Conservation (phyloP, 1,140 invertebrate species). For the Anoplolepis gracilipes region DNA sequence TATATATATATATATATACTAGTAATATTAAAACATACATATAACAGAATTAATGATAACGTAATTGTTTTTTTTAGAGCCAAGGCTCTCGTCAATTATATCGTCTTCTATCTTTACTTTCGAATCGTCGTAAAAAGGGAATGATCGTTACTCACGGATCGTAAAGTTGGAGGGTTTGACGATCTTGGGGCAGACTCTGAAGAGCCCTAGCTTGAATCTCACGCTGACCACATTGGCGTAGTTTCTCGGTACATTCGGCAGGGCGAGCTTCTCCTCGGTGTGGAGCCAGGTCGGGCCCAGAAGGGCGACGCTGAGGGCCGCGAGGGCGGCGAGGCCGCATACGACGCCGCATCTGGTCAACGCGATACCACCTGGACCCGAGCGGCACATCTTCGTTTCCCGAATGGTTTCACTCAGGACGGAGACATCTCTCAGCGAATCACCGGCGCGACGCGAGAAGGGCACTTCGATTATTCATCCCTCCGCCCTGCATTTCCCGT, state of each 20-base stretch:
- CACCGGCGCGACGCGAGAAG: conserved; percentile 40
- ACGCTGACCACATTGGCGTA: conserved; percentile 77
- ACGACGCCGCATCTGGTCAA: conserved; percentile 84
- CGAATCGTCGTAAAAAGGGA: background rate
- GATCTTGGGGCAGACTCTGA: conserved; percentile 83
- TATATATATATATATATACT: too few species aligned
- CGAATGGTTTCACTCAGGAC: conserved; percentile 14
- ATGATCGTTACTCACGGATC: conserved; percentile 79
- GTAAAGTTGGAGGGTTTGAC: conserved; percentile 82
- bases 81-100: background rate
- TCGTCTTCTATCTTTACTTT: background rate
- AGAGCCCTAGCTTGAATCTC: conserved; percentile 83
- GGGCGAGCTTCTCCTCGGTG: conserved; percentile 82
- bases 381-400: conserved; percentile 81
- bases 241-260: conserved; percentile 77
- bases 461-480: background rate
- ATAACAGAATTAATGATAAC: too few species aligned
- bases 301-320: conserved; percentile 81
- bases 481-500: background rate
- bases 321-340: conserved; percentile 83
- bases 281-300: conserved; percentile 84
- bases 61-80: background rate
- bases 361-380: conserved; percentile 79
- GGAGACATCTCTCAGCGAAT: conserved; percentile 58
- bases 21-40: background rate